These are phyloP conservation scores for Nycteola revayana DNA, from an alignment of 2,888 invertebrate genomes.

Conservation along the genomic window DNA sequence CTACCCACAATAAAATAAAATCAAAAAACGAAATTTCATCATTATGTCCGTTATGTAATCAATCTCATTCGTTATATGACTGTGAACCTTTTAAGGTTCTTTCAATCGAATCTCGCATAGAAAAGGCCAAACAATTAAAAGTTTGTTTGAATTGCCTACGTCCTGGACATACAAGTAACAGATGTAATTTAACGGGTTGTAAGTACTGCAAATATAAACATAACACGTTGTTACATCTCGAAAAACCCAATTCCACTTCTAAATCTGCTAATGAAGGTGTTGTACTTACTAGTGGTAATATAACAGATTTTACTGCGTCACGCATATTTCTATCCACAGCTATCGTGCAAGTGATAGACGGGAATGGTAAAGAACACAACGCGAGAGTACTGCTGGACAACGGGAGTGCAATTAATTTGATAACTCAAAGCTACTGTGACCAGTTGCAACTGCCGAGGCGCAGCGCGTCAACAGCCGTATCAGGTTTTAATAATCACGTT, in stretches of 20 bases:
- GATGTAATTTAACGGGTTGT: constrained; percentile 2
- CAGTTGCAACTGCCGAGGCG: constrained; percentile 12
- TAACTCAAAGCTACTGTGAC: constrained; percentile 9
- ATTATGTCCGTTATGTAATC: constrained; percentile 1
- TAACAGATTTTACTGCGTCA: neutral
- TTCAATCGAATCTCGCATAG: constrained; percentile 2
- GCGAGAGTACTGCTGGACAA: constrained; percentile 13
- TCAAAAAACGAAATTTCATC: neutral
- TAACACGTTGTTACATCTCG: constrained; percentile 3
- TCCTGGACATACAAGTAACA: constrained; percentile 1
- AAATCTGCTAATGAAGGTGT: neutral
- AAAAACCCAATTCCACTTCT: neutral
- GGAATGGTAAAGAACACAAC: neutral
- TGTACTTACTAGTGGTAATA: constrained; percentile 1
- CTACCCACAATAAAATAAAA: neutral
- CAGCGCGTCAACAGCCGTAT: constrained; percentile 12
- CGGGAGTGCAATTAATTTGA: constrained; percentile 18
- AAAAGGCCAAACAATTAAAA: constrained; percentile 3
- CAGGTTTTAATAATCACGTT: constrained; percentile 17
- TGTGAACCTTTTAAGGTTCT: constrained; percentile 3
- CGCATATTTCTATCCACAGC: constrained; percentile 3
- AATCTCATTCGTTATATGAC: neutral
- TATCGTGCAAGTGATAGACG: constrained; percentile 3
- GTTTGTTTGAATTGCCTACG: constrained; percentile 8
- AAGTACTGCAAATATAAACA: constrained; percentile 2